Conservation (phyloP, 2,888 invertebrate genomes). For the Dryococelus australis region DNA sequence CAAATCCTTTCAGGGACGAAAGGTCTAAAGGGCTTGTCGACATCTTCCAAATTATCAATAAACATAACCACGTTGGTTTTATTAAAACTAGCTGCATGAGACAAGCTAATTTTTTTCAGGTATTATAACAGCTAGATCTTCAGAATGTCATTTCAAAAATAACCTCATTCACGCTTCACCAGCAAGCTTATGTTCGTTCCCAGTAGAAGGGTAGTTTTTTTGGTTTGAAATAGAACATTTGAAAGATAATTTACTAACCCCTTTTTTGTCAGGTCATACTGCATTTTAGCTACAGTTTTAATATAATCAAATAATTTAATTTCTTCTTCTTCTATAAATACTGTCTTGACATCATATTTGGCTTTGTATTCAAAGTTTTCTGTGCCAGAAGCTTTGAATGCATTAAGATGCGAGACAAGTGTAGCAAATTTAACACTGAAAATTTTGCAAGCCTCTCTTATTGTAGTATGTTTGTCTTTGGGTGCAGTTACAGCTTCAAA, state of each 20-base stretch:
- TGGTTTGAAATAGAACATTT: neutral
- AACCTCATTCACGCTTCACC: neutral
- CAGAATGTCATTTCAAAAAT: too few species aligned
- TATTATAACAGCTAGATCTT: neutral
- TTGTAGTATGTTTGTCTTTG: too few species aligned
- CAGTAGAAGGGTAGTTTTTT: neutral
- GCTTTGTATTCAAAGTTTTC: neutral
- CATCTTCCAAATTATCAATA: too few species aligned
- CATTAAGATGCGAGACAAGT: too few species aligned
- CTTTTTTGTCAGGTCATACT: neutral
- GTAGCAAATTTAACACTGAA: too few species aligned
- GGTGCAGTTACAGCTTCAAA: too few species aligned
- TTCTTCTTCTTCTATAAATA: neutral
- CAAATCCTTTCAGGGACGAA: constrained; percentile 6
- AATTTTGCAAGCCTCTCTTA: too few species aligned
- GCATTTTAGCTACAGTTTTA: too few species aligned
- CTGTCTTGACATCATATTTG: too few species aligned
- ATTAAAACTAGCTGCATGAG: neutral
- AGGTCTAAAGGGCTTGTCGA: neutral
- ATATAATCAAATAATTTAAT: too few species aligned
- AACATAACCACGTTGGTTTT: too few species aligned
- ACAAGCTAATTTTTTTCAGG: neutral
- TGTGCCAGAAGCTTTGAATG: too few species aligned
- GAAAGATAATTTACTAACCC: neutral
- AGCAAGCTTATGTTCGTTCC: neutral